Percentiles rank a stretch among this genome's conserved stretches.
Conservation (phyloP, 2,113 vertebrate genomes). For the Apeltes quadracus region DNA sequence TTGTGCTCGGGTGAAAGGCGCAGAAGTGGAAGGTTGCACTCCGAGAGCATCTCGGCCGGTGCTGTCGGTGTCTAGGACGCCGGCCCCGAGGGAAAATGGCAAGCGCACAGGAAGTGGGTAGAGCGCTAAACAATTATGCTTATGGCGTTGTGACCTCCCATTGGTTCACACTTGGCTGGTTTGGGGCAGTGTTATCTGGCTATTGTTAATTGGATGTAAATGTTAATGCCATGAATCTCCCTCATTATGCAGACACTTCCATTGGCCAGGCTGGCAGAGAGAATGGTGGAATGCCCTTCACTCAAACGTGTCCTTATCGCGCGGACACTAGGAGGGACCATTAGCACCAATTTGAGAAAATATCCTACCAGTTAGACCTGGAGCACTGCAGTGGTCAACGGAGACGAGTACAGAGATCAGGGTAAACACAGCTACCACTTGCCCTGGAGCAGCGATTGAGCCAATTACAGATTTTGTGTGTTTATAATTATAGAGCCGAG, state of each 20-base stretch:
- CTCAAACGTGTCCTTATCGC: conserved; percentile 62
- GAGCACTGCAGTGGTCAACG: conserved; percentile 64
- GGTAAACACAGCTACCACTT: conserved; percentile 62
- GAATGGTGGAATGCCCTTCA: conserved; percentile 66
- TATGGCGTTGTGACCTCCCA: conserved; percentile 52
- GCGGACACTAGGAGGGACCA: conserved; percentile 73
- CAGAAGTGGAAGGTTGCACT: conserved; percentile 69
- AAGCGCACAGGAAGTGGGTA: conserved; percentile 54
- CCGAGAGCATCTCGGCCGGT: conserved; percentile 35
- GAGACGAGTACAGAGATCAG: conserved; percentile 59
- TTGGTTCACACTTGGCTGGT: conserved; percentile 54
- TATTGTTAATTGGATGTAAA: conserved; percentile 77
- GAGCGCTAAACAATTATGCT: conserved; percentile 63
- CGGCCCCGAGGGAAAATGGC: conserved; percentile 56
- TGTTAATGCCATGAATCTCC: conserved; percentile 72
- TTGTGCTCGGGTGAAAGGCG: conserved; percentile 38
- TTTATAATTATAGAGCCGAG: conserved; percentile 75
- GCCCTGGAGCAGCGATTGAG: conserved; percentile 61
- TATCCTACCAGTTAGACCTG: conserved; percentile 76
- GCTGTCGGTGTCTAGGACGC: conserved; percentile 33
- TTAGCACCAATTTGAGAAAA: conserved; percentile 77
- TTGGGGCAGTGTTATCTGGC: conserved; percentile 46
- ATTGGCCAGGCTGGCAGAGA: conserved; percentile 56
- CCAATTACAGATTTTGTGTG: conserved; percentile 79
- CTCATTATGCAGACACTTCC: conserved; percentile 65